A percentile compares a stretch with the other conserved stretches of the same genome.
phyloP scores from a whole-genome alignment of 2,113 vertebrate genomes.

The Macquaria australasica region DNA sequence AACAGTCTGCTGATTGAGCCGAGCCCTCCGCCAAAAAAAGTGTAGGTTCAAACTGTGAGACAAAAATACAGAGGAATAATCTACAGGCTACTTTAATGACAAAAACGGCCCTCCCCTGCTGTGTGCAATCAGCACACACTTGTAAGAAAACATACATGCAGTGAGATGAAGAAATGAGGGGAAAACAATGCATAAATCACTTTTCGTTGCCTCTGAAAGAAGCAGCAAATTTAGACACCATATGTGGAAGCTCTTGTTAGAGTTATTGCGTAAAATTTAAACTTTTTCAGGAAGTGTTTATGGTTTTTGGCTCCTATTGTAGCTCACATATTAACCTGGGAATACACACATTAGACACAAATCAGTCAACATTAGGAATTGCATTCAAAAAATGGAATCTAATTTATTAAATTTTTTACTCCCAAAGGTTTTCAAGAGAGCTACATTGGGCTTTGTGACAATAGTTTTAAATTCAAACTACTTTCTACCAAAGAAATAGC shows the following conservation, averaged over 20 bases:
- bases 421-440: background rate
- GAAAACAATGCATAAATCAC: slow-evolving; percentile 42
- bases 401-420: background rate
- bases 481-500: too few relatives aligned
- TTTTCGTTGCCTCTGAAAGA: slow-evolving; percentile 22
- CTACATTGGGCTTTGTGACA: background rate
- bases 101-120: slow-evolving; percentile 40
- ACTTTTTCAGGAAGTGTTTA: slow-evolving; percentile 31
- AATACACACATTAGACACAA: slow-evolving; percentile 6
- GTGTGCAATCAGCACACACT: slow-evolving; percentile 59
- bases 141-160: slow-evolving; percentile 41
- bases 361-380: background rate
- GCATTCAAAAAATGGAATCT: background rate
- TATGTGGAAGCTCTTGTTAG: slow-evolving; percentile 15
- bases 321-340: background rate
- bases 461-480: too few relatives aligned
- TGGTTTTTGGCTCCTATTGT: background rate
- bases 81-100: slow-evolving; percentile 48
- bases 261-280: slow-evolving; percentile 4
- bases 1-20: slow-evolving; percentile 55
- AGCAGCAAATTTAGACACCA: slow-evolving; percentile 1
- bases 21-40: slow-evolving; percentile 7
- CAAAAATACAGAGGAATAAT: slow-evolving; percentile 53
- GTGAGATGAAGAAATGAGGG: slow-evolving; percentile 39
- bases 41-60: slow-evolving; percentile 53